Percentiles rank a stretch among this genome's conserved stretches.
These are phyloP conservation scores for Lypha dubia DNA, from an alignment of 2,888 invertebrate genomes.

Conservation along the genomic window DNA sequence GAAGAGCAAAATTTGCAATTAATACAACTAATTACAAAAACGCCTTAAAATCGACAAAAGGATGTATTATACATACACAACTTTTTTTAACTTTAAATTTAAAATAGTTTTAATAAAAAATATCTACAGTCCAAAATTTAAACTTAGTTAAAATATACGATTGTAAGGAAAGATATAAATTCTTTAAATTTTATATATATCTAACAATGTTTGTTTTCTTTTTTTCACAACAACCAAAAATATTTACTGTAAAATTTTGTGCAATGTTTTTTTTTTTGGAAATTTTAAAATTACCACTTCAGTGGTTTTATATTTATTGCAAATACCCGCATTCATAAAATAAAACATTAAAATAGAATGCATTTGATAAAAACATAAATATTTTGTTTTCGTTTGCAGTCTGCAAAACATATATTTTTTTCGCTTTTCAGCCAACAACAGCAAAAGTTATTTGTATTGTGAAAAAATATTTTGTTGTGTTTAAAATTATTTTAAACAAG, in stretches of 20 bases:
- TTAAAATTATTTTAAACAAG: not conserved
- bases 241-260: not conserved
- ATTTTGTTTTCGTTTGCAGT: not conserved
- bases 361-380: not conserved
- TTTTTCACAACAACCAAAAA: not conserved
- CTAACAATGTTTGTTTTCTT: not conserved
- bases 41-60: no score
- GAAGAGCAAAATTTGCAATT: no score
- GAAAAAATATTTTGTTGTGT: not conserved
- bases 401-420: not conserved
- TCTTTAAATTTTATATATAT: not conserved
- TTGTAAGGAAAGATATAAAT: not conserved
- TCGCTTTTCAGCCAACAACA: not conserved
- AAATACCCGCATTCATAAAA: not conserved
- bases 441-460: not conserved
- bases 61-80: no score
- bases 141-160: not conserved
- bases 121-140: not conserved
- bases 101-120: no score
- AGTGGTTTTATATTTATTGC: conserved; percentile 1
- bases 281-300: not conserved
- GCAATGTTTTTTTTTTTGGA: not conserved
- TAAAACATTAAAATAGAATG: not conserved
- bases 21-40: no score
- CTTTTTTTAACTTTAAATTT: no score